Conservation (phyloP, 2,113 vertebrate species). For the Amphiprion percula region DNA sequence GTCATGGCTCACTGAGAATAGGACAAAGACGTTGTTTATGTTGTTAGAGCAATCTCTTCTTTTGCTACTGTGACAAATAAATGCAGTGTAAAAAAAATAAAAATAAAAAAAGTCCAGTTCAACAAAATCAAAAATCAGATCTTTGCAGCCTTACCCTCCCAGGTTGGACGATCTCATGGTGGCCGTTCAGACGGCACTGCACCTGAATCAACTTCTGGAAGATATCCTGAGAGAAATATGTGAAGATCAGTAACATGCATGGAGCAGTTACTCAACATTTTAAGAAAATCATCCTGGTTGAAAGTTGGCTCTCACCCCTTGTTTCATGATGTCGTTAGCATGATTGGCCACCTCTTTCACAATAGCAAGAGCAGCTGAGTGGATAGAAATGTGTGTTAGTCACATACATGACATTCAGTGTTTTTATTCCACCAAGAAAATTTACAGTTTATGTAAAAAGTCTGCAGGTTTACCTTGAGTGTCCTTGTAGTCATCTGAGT, state of each 20-base stretch:
- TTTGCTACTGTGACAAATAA: background rate
- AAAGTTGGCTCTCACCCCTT: constrained; percentile 88
- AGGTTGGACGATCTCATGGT: constrained; percentile 95
- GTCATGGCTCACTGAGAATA: too few relatives aligned
- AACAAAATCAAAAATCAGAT: background rate
- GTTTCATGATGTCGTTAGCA: constrained; percentile 97
- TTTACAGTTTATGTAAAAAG: background rate
- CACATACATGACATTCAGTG: background rate
- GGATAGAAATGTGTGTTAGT: constrained; percentile 6
- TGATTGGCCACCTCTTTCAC: constrained; percentile 97
- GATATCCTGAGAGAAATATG: constrained; percentile 89
- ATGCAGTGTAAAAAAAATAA: background rate
- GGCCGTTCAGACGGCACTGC: constrained; percentile 92
- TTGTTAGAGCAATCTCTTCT: background rate
- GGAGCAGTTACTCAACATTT: background rate
- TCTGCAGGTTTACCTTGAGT: constrained; percentile 88
- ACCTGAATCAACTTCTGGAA: constrained; percentile 98
- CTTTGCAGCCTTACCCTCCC: constrained; percentile 86
- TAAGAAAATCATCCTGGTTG: background rate
- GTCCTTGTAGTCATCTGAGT: constrained; percentile 91
- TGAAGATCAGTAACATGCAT: background rate
- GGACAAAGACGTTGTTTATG: background rate
- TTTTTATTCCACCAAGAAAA: background rate
- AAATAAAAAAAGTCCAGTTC: too few relatives aligned
- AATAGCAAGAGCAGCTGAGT: constrained; percentile 90